Conservation (phyloP, 2,888 invertebrate species). For the Rutpela maculata region DNA sequence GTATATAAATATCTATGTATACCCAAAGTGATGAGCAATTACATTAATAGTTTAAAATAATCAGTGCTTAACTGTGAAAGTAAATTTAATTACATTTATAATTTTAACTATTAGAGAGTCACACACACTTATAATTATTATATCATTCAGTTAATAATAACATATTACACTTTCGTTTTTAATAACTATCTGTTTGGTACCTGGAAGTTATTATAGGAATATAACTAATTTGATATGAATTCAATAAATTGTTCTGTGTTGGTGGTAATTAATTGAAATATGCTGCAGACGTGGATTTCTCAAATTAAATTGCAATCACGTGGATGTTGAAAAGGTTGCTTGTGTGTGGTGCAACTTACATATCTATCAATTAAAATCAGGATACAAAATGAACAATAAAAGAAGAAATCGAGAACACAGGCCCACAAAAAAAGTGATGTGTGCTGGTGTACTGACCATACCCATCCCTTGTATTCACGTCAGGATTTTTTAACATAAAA, state of each 20-base stretch:
- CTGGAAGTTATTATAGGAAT: conserved; percentile 2
- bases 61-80: conserved; percentile 1
- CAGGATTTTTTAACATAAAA: no score
- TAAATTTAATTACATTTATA: conserved; percentile 15
- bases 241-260: background rate
- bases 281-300: no score
- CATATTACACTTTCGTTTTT: conserved; percentile 8
- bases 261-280: background rate
- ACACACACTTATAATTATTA: background rate
- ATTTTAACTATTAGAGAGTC: conserved; percentile 49
- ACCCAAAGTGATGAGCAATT: background rate
- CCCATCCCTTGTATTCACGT: no score
- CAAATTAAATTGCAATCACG: no score
- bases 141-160: conserved; percentile 1
- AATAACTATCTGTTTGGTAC: conserved; percentile 10
- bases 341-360: no score
- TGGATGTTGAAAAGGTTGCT: no score
- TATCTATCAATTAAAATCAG: no score
- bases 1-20: background rate
- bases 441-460: no score
- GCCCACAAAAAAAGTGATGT: no score
- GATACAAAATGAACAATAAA: no score
- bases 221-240: background rate
- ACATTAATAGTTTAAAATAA: conserved; percentile 6
- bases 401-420: no score